Base-by-base conservation (phyloP, 1,140 invertebrate species). In the Eurosta solidaginis region DNA sequence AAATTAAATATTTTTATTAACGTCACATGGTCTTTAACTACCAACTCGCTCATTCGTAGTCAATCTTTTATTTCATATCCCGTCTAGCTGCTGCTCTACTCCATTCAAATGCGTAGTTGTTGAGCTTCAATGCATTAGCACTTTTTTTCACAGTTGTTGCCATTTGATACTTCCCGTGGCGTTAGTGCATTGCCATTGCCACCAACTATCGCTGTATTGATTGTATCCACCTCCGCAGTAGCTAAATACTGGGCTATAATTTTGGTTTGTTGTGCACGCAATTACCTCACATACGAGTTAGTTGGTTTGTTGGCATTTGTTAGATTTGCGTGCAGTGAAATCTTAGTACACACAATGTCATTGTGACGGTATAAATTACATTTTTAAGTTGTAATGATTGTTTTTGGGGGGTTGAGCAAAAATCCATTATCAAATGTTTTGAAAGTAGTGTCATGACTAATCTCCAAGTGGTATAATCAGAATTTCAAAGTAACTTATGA, bases 1-100 rank as follows among this genome's bases (percentile, higher is more conserved):
- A 33, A 68, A 40, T 68, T 68, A 68, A 29, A 68, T 68, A 68
- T 68, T 68, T 68, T 68, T 68, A 68, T 68, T 68, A 40, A 33
- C 59, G 59, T 68, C 33, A 68, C 17, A 40, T 68, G 59, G 59
- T 68, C 59, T 68, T 20, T 68, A 14, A 68, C 22, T 68, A 17
- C 59, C n/a, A n/a, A n/a, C n/a, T n/a, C n/a, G n/a, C n/a, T n/a
- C n/a, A n/a, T n/a, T n/a, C n/a, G n/a, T n/a, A n/a, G n/a, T n/a
- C n/a, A n/a, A n/a, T n/a, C n/a, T n/a, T n/a, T n/a, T n/a, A n/a
- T n/a, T n/a, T n/a, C n/a, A n/a, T n/a, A n/a, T n/a, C n/a, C n/a
- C n/a, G n/a, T n/a, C n/a, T n/a, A n/a, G n/a, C n/a, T n/a, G n/a
- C n/a, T n/a, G n/a, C n/a, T n/a, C n/a, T n/a, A n/a, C n/a, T n/a